Base-by-base conservation (phyloP, 2,888 invertebrate species). In the Pandemis cinnamomeana region DNA sequence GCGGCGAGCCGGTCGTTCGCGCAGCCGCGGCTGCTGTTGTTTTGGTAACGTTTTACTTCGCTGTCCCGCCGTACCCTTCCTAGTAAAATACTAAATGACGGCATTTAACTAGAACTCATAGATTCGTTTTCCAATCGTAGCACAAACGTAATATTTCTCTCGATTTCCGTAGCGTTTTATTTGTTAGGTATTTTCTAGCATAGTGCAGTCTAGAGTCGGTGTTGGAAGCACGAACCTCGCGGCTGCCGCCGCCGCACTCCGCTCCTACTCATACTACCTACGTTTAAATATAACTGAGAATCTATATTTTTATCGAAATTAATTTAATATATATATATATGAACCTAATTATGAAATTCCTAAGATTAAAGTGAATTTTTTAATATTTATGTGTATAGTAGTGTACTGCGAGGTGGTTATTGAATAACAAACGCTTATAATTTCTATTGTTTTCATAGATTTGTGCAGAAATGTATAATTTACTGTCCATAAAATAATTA, bases 241-340 rank as follows among this genome's bases (percentile, higher is more conserved):
- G 80, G 80, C 76, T 75, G 80, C 82, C 81, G 79, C 82, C 82
- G 84, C 82, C 83, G 84, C 87, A 87, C 87, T 84, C 87, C 85
- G 86, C 69, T 73, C 71, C 63, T 87, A 90, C 83, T 89, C 86
- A 87, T 89, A 87, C 87, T 88, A 86, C 87, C 86, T 91, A 91
- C 87, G 84, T 90, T 90, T 89, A 88, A 89, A 87, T 86, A 89
- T 89, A 89, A 90, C 90, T 89, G 87, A 82, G 84, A 91, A 87
- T 90, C 91, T 93, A 93, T 93, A 93, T 93, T 93, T 93, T 92
- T 93, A 93, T 91, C 91, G 88, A 90, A 90, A 89, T 91, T 92
- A 88, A 91, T 87, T 88, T 92, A 74, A 69, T 51, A 70, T 70
- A 74, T 73, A 73, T 69, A 73, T 86, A 86, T 84, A 87, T 89